Evolutionary conservation across 2,888 invertebrate genomes (phyloP).

Genomic region (Andrena minutula): DNA sequence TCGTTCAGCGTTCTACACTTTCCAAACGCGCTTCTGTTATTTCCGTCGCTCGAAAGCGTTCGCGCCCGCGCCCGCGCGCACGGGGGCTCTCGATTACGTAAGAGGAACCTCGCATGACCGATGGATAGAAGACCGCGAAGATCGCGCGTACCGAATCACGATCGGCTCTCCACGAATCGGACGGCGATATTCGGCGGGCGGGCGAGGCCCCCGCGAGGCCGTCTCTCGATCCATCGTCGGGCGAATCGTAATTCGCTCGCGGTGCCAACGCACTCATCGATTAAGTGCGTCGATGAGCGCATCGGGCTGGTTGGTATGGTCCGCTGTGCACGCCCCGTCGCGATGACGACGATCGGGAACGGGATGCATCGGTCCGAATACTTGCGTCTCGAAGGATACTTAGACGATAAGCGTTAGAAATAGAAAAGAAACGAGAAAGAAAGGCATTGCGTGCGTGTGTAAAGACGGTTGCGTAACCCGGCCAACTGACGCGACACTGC

Average conservation of each 20-base stretch:
- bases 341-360: neutral
- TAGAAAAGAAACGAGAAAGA: slow-evolving; percentile 22
- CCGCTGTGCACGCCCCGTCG: slow-evolving; percentile 12
- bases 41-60: slow-evolving; percentile 42
- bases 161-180: slow-evolving; percentile 2
- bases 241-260: slow-evolving; percentile 20
- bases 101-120: slow-evolving; percentile 41
- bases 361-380: slow-evolving; percentile 27
- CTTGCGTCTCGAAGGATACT: slow-evolving; percentile 28
- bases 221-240: slow-evolving; percentile 6
- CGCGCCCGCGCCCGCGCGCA: neutral
- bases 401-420: slow-evolving; percentile 28
- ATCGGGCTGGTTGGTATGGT: slow-evolving; percentile 24
- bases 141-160: slow-evolving; percentile 14
- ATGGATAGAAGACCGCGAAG: slow-evolving; percentile 23
- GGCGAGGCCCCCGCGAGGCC: too few relatives aligned
- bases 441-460: slow-evolving; percentile 38
- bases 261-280: slow-evolving; percentile 53
- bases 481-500: slow-evolving; percentile 4
- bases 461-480: slow-evolving; percentile 39
- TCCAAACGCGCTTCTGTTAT: slow-evolving; percentile 44
- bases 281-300: slow-evolving; percentile 58
- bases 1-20: slow-evolving; percentile 11
- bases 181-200: neutral
- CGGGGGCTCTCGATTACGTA: slow-evolving; percentile 26